Conservation (phyloP, 2,113 vertebrate species). For the Coregonus clupeaformis region DNA sequence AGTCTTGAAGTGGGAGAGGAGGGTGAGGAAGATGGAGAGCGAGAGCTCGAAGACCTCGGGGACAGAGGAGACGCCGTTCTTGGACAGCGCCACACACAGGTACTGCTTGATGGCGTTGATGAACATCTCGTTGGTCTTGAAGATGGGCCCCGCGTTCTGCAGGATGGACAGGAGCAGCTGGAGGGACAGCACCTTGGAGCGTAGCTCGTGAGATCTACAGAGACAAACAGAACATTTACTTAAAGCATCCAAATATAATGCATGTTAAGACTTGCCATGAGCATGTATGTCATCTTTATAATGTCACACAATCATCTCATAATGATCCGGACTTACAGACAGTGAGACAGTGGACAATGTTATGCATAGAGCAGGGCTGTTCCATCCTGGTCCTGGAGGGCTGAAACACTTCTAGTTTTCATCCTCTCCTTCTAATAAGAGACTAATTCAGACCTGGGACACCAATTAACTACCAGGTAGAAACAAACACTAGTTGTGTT, state of each 20-base stretch:
- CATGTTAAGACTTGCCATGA: too few relatives aligned
- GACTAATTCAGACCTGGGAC: too few relatives aligned
- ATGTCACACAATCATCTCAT: too few relatives aligned
- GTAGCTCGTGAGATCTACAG: constrained; percentile 85
- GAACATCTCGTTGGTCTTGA: constrained; percentile 92
- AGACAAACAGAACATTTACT: background rate
- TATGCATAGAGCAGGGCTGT: too few relatives aligned
- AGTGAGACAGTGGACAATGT: too few relatives aligned
- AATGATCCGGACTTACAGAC: too few relatives aligned
- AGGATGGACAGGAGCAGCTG: constrained; percentile 90
- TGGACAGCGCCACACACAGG: constrained; percentile 88
- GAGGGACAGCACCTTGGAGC: constrained; percentile 89
- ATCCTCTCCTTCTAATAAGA: too few relatives aligned
- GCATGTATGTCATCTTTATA: too few relatives aligned
- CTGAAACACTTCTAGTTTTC: too few relatives aligned
- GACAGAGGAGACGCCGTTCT: constrained; percentile 90
- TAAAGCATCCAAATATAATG: background rate
- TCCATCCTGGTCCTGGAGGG: too few relatives aligned
- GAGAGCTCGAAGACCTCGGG: constrained; percentile 91
- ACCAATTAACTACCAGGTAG: too few relatives aligned
- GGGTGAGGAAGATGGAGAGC: constrained; percentile 90
- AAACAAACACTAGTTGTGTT: too few relatives aligned
- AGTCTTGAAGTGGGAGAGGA: constrained; percentile 90
- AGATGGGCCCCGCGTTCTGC: constrained; percentile 88
- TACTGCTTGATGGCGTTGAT: constrained; percentile 95